Evolutionary conservation across 2,113 vertebrate genomes (phyloP).

Genomic region (Thamnaconus septentrionalis): DNA sequence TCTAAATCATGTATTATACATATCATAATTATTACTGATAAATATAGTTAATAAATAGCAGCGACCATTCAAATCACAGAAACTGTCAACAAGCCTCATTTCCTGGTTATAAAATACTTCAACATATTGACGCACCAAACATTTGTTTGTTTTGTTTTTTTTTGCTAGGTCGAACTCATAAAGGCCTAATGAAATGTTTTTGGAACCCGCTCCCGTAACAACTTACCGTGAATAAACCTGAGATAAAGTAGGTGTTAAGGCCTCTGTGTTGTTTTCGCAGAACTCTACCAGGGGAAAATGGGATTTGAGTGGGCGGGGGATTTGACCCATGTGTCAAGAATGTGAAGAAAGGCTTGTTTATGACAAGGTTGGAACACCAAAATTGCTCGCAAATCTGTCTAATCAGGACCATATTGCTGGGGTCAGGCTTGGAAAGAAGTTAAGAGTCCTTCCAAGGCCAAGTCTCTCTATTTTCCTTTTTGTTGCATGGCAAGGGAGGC

Average conservation of each 20-base stretch:
- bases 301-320: conserved; percentile 20
- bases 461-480: not conserved
- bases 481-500: not conserved
- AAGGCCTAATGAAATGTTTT: too few species aligned
- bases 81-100: too few species aligned
- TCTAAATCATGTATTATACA: too few species aligned
- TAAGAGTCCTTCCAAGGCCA: conserved; percentile 30
- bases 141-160: too few species aligned
- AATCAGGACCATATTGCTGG: conserved; percentile 55
- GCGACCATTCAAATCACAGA: too few species aligned
- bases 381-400: conserved; percentile 55
- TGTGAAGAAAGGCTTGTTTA: conserved; percentile 43
- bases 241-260: not conserved
- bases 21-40: too few species aligned
- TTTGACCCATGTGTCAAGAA: conserved; percentile 34
- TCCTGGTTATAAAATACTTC: too few species aligned
- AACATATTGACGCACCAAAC: too few species aligned
- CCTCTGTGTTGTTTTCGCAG: not conserved
- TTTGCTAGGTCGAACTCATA: too few species aligned
- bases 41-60: too few species aligned
- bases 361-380: conserved; percentile 28
- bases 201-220: too few species aligned
- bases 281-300: conserved; percentile 2
- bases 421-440: conserved; percentile 42
- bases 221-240: too few species aligned